Evolutionary conservation across 1,140 invertebrate genomes (phyloP).

Genomic region (Drosophila kanapiae): DNA sequence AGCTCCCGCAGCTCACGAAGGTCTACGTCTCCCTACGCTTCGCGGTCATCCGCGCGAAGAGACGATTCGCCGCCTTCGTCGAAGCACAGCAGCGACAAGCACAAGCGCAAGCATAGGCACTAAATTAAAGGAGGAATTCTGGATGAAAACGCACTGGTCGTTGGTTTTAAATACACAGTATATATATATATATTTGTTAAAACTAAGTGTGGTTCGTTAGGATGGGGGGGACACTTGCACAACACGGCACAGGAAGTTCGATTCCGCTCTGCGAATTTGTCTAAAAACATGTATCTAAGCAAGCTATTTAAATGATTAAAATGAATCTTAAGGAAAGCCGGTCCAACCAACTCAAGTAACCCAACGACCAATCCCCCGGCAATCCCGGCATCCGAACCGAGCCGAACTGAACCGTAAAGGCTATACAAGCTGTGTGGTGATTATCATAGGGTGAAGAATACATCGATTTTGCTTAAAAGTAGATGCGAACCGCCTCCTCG

Average conservation of each 20-base stretch:
- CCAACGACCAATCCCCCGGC: conserved; percentile 3
- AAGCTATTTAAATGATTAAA: conserved; percentile 32
- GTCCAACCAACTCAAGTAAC: conserved; percentile 1
- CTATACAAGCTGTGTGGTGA: conserved; percentile 31
- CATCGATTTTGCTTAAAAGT: conserved; percentile 89
- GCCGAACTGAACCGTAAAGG: conserved; percentile 33
- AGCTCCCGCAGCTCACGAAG: conserved; percentile 57
- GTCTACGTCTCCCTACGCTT: conserved; percentile 38
- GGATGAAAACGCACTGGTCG: conserved; percentile 21
- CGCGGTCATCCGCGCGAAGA: conserved; percentile 37
- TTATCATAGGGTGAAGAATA: conserved; percentile 48
- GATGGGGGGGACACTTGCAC: conserved; percentile 28
- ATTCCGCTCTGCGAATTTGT: conserved; percentile 64
- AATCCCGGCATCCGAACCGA: conserved; percentile 16
- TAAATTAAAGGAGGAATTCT: conserved; percentile 26
- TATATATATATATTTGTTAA: conserved; percentile 49
- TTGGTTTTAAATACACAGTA: conserved; percentile 53
- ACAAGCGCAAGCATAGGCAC: conserved; percentile 77
- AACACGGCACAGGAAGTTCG: conserved; percentile 54
- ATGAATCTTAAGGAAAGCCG: conserved; percentile 65
- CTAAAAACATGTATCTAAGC: conserved; percentile 62
- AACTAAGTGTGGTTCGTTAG: conserved; percentile 43
- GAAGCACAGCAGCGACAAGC: conserved; percentile 64
- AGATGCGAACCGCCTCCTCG: conserved; percentile 95
- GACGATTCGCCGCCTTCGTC: conserved; percentile 45